Evolutionary conservation across 1,140 invertebrate species (phyloP), one percentile per base, ranked within the genome.

Genomic region (Drosophila nikananu): DNA sequence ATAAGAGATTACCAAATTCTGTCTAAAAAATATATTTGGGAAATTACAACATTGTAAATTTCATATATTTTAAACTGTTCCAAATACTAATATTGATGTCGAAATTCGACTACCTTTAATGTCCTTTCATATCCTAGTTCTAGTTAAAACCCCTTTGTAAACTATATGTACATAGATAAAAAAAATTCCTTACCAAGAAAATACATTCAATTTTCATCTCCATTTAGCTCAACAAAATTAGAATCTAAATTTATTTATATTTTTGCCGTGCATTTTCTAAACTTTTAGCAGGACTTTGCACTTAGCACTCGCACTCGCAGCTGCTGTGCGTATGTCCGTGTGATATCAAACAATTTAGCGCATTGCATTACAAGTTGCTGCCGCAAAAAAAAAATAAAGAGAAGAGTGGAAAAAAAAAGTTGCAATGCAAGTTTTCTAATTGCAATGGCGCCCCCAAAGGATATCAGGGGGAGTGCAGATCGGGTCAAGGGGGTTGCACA

Each of bases 331-430:
- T 37, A 54, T 35, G 48, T 68, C 46, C 17, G 70, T 73, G 73
- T 77, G 78, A 52, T 51, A 86, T 72, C 76, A 89, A 83, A 87
- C 83, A 87, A 89, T 89, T 89, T 81, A 89, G 83, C 77, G 81
- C 84, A 77, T 58, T 87, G 83, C 83, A 77, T 79, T 86, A 86
- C 75, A 86, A 84, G 83, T 68, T 57, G 66, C 17, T 39, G 51
- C 63, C 21, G 58, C 27, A 41, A 35, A 32, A 27, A 10, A n/a
- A 35, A 71, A 63, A 63, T 66, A 10, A 12, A 7, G 10, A 8
- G 71, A 32, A 6, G n/a, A 10, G 17, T 3, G 42, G 8, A 3
- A 6, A n/a, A 66, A 74, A 76, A 71, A 87, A 83, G 84, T 81
- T 89, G 84, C 83, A 71, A 27, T 77, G 80, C 76, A 86, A 84